Evolutionary conservation across 2,888 invertebrate species (phyloP), one percentile per base, ranked within the genome.

Genomic region (Meiosimyza platycephala): DNA sequence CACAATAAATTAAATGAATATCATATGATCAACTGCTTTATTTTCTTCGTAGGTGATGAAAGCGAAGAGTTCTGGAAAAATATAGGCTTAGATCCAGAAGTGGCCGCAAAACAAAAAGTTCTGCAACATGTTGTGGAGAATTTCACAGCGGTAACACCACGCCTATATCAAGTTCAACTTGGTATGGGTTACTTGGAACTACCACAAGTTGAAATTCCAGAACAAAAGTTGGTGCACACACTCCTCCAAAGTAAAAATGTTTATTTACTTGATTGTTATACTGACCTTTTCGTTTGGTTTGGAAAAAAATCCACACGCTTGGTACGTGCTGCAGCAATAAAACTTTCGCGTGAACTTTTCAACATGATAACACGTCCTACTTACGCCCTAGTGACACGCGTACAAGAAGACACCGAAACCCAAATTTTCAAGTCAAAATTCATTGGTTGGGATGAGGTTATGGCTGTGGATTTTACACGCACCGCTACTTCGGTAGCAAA

Each of bases 141-240:
- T 72, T 86, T 85, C 72, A 55, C 72, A 16, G 83, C 86, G 9
- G 75, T 80, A 6, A 75, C 90, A 15, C 94, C 97, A 0, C 91
- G 95, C 6, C 88, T 99, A 71, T 99, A 98, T 88, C 94, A 96
- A 88, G 97, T 99, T 71, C 95, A 97, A 82, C 90, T 99, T 15
- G 99, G 99, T 63, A 98, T 98, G 96, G 99, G 99, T 1, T 99
- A 98, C 87, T 88, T 99, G 80, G 99, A 99, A 88, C 89, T 99
- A 80, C 99, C 99, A 4, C 99, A 99, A 89, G 95, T 93, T 6
- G 93, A 93, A 85, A 89, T 93, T 54, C 91, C 94, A 0, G 92
- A 93, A 77, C 91, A 92, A 74, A 94, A 94, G 81, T 89, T 98
- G 7, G 90, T 90, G 0, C 93, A 95, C 79, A 91, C 91, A 0